These are phyloP conservation scores for Gobio occitaniae DNA, from an alignment of 2,797 vertebrate species.

Conservation along the genomic window DNA sequence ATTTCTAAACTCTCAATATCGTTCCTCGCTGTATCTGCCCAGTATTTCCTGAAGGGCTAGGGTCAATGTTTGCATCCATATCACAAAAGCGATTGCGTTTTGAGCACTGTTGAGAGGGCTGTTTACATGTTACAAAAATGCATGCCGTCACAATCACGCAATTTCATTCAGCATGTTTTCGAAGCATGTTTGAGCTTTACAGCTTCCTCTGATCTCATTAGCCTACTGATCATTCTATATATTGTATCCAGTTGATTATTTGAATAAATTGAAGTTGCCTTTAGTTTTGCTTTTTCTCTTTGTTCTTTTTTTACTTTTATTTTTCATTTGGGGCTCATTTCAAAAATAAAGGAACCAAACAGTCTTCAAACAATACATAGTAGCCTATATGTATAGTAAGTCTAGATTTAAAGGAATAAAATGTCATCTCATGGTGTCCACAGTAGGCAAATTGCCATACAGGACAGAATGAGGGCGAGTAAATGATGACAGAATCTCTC, in stretches of 20 bases:
- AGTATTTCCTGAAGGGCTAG: constrained; percentile 61
- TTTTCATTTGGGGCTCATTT: not conserved
- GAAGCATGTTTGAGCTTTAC: constrained; percentile 70
- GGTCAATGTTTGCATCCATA: constrained; percentile 62
- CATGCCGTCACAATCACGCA: constrained; percentile 75
- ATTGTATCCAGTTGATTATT: constrained; percentile 78
- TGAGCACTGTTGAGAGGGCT: constrained; percentile 62
- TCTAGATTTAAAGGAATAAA: not conserved
- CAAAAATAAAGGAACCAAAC: not conserved
- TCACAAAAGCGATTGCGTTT: constrained; percentile 63
- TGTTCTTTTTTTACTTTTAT: not conserved
- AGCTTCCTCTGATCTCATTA: constrained; percentile 61
- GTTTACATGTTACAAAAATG: constrained; percentile 67
- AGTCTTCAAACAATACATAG: not conserved
- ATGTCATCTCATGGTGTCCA: not conserved
- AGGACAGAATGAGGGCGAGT: not conserved
- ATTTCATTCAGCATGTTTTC: constrained; percentile 57
- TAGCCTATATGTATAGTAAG: not conserved
- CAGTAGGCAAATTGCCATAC: not conserved
- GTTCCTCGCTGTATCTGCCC: constrained; percentile 60
- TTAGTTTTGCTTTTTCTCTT: constrained; percentile 56
- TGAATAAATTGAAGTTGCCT: constrained; percentile 80
- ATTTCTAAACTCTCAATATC: constrained; percentile 68
- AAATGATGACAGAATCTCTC: not conserved
- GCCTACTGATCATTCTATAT: constrained; percentile 70